Conservation (phyloP, 1,140 invertebrate species). For the Caenorhabditis latens region DNA sequence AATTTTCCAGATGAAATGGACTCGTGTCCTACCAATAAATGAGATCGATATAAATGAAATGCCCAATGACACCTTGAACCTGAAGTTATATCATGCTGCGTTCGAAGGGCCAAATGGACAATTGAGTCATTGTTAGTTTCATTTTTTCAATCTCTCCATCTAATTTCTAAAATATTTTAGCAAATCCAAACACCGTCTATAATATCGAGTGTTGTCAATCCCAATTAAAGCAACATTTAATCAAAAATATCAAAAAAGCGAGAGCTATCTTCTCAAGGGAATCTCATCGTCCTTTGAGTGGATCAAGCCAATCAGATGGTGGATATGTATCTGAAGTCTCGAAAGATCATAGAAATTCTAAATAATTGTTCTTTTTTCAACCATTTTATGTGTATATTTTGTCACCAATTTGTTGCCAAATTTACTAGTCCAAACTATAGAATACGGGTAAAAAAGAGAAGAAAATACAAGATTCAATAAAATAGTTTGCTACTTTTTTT, state of each 20-base stretch:
- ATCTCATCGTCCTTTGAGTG: slow-evolving; percentile 65
- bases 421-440: background rate
- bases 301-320: slow-evolving; percentile 70
- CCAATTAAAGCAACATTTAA: slow-evolving; percentile 68
- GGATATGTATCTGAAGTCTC: slow-evolving; percentile 65
- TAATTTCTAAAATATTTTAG: slow-evolving; percentile 24
- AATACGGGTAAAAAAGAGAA: background rate
- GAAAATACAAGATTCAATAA: no score
- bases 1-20: slow-evolving; percentile 59
- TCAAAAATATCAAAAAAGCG: slow-evolving; percentile 68
- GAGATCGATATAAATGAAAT: slow-evolving; percentile 53
- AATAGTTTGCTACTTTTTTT: no score
- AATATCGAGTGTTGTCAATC: slow-evolving; percentile 67
- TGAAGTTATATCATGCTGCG: slow-evolving; percentile 52
- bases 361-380: background rate
- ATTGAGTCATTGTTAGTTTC: slow-evolving; percentile 57
- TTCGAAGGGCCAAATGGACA: slow-evolving; percentile 56
- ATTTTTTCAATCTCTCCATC: background rate
- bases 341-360: slow-evolving; percentile 33
- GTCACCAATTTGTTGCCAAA: slow-evolving; percentile 3
- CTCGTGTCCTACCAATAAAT: slow-evolving; percentile 56
- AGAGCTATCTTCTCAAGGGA: slow-evolving; percentile 44
- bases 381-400: slow-evolving; percentile 2
- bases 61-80: slow-evolving; percentile 1
- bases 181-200: slow-evolving; percentile 66